A percentile compares a stretch with the other conserved stretches of the same genome.
phyloP scores from a whole-genome alignment of 1,140 invertebrate species.

The Arion vulgaris region DNA sequence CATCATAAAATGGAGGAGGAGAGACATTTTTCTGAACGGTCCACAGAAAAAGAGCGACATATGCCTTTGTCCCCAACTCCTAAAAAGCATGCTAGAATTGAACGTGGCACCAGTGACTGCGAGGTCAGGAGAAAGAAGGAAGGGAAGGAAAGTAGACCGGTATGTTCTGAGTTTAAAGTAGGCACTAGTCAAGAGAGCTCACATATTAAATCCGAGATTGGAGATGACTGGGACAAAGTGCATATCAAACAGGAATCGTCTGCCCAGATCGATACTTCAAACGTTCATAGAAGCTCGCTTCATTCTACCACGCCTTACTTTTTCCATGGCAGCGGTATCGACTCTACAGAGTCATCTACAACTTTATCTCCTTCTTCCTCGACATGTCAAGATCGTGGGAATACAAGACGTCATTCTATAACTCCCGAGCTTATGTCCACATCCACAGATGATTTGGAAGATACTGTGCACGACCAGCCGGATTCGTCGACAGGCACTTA shows the following conservation, averaged over 20 bases:
- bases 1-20: no score
- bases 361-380: background rate
- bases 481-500: slow-evolving; percentile 12
- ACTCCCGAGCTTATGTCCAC: background rate
- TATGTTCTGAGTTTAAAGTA: background rate
- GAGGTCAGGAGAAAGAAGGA: background rate
- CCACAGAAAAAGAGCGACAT: background rate
- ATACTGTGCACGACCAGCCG: background rate
- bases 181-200: background rate
- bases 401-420: background rate
- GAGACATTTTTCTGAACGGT: no score
- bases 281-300: background rate
- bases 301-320: background rate
- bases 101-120: background rate
- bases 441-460: background rate
- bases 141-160: background rate
- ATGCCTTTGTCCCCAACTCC: background rate
- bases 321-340: background rate
- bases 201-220: background rate
- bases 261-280: background rate
- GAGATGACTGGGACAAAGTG: background rate
- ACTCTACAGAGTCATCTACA: background rate
- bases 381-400: background rate
- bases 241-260: background rate
- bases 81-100: background rate